phyloP scores from a whole-genome alignment of 2,797 vertebrate species.

The Malacoraja senta region DNA sequence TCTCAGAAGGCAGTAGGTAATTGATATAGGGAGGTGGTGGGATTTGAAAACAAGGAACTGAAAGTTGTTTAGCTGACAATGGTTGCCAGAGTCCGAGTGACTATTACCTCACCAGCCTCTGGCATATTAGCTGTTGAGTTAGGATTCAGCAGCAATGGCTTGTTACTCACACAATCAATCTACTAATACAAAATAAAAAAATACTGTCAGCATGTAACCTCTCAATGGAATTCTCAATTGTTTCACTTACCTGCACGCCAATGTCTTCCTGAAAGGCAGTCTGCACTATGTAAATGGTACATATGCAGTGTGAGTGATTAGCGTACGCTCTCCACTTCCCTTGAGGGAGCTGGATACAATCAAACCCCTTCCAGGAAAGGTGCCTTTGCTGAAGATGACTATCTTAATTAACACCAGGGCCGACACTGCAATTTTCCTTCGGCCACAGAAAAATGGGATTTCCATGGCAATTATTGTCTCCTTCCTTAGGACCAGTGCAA shows the following conservation, averaged over 20 bases:
- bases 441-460: constrained; percentile 6
- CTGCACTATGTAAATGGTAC: background rate
- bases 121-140: background rate
- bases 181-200: background rate
- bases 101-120: background rate
- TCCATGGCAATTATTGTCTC: constrained; percentile 1
- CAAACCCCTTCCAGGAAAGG: constrained; percentile 4
- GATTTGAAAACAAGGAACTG: too few relatives aligned
- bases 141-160: background rate
- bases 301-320: constrained; percentile 2
- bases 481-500: background rate
- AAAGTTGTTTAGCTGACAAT: background rate
- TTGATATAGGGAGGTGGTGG: too few relatives aligned
- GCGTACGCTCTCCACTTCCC: background rate
- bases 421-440: background rate
- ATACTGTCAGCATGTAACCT: background rate
- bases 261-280: background rate
- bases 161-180: background rate
- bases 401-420: constrained; percentile 17
- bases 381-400: constrained; percentile 30
- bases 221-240: background rate
- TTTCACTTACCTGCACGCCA: background rate
- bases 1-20: too few relatives aligned
- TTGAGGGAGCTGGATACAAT: background rate
- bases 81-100: background rate